phyloP scores from a whole-genome alignment of 2,888 invertebrate species.

The Atherix ibis region DNA sequence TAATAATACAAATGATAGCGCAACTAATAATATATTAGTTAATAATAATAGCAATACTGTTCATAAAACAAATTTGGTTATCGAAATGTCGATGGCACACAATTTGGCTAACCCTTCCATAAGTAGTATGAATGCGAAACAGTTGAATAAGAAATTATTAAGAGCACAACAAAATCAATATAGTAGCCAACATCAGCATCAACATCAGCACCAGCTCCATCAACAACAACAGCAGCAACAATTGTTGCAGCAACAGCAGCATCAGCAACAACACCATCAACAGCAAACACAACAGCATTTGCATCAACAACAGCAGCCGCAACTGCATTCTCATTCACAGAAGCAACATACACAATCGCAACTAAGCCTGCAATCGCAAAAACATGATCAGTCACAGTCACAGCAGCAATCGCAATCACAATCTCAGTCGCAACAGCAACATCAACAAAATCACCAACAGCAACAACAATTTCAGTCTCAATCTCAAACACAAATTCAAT shows the following conservation, averaged over 20 bases:
- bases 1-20: constrained; percentile 1
- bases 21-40: too few relatives aligned
- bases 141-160: constrained; percentile 29
- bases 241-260: too few relatives aligned
- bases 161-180: constrained; percentile 28
- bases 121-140: constrained; percentile 14
- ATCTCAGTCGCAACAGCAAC: constrained; percentile 5
- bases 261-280: constrained; percentile 5
- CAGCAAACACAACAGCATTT: constrained; percentile 6
- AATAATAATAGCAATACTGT: not conserved
- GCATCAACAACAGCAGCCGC: constrained; percentile 9
- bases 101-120: constrained; percentile 2
- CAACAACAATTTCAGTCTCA: constrained; percentile 8
- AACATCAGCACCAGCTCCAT: constrained; percentile 6
- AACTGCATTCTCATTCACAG: constrained; percentile 11
- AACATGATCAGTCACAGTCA: constrained; percentile 9
- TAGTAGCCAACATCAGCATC: constrained; percentile 8
- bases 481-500: constrained; percentile 4
- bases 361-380: constrained; percentile 9
- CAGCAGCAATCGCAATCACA: constrained; percentile 10
- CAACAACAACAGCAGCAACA: constrained; percentile 10
- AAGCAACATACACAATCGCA: constrained; percentile 11
- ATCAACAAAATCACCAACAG: constrained; percentile 4
- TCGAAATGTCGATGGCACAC: constrained; percentile 6
- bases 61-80: not conserved